Evolutionary conservation across 2,113 vertebrate genomes (phyloP).

Genomic region (Hucho hucho): DNA sequence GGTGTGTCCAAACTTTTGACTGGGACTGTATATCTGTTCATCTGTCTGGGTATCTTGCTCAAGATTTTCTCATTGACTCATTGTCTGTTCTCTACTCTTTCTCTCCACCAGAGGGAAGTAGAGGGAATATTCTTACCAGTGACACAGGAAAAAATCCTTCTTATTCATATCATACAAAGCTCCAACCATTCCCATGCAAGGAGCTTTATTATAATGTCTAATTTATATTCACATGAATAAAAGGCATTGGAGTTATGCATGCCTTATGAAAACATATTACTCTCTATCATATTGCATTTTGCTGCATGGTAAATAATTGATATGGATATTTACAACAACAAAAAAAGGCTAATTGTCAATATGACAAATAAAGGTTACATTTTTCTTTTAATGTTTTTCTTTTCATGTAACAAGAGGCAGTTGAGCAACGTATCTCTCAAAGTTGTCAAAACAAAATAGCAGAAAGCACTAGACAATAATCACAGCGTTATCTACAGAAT

Average conservation of each 20-base stretch:
- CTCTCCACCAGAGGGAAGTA: conserved; percentile 40
- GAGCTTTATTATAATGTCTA: neutral
- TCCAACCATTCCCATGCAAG: neutral
- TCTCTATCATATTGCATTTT: conserved; percentile 28
- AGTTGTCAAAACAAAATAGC: neutral
- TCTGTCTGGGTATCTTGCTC: neutral
- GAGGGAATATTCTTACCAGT: neutral
- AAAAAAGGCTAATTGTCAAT: conserved; percentile 13
- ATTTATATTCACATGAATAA: conserved; percentile 11
- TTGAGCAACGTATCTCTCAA: neutral
- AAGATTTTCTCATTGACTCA: no score
- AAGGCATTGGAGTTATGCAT: neutral
- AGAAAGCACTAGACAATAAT: neutral
- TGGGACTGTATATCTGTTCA: neutral
- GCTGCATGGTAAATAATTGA: conserved; percentile 39
- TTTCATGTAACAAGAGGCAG: neutral
- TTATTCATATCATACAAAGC: neutral
- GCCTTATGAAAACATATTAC: neutral
- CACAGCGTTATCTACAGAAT: neutral
- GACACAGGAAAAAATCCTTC: neutral
- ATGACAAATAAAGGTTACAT: neutral
- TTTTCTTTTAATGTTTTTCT: neutral
- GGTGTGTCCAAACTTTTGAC: neutral
- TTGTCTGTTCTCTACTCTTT: neutral
- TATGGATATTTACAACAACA: conserved; percentile 37